A percentile compares a stretch with the other conserved stretches of the same genome.
Conservation (phyloP, 2,797 vertebrate genomes). For the Poeciliopsis gracilis region DNA sequence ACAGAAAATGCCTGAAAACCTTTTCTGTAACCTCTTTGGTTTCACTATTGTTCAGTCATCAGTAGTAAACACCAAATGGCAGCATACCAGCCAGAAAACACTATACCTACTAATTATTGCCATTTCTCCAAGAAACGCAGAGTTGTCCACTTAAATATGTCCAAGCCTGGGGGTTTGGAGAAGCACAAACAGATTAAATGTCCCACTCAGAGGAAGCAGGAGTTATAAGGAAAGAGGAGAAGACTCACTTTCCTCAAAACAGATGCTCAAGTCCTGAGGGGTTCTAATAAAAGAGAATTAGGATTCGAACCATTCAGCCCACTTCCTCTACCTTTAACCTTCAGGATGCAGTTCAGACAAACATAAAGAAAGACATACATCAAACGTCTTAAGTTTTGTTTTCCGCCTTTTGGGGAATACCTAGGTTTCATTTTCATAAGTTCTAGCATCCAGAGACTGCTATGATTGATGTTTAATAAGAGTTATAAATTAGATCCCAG, state of each 20-base stretch:
- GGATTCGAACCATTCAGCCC: conserved; percentile 4
- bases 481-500: conserved; percentile 61
- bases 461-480: conserved; percentile 52
- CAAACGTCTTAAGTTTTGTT: conserved; percentile 20
- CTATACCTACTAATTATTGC: conserved; percentile 18
- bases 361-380: conserved; percentile 34
- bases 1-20: conserved; percentile 29
- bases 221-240: conserved; percentile 15
- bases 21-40: conserved; percentile 34
- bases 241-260: conserved; percentile 9
- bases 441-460: conserved; percentile 42
- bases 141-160: background rate
- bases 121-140: conserved; percentile 14
- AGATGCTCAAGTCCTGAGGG: conserved; percentile 27
- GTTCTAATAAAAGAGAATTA: conserved; percentile 17
- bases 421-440: conserved; percentile 76
- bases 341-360: conserved; percentile 19
- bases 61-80: conserved; percentile 10
- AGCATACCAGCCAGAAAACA: conserved; percentile 7
- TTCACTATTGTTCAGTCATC: conserved; percentile 43
- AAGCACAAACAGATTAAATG: conserved; percentile 37
- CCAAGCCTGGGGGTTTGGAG: conserved; percentile 7
- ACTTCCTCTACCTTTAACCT: conserved; percentile 40
- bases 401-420: conserved; percentile 11
- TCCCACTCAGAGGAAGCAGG: conserved; percentile 9